phyloP scores from a whole-genome alignment of 35 echinoderm and acorn worm species.

The Nesometra sesokonis region DNA sequence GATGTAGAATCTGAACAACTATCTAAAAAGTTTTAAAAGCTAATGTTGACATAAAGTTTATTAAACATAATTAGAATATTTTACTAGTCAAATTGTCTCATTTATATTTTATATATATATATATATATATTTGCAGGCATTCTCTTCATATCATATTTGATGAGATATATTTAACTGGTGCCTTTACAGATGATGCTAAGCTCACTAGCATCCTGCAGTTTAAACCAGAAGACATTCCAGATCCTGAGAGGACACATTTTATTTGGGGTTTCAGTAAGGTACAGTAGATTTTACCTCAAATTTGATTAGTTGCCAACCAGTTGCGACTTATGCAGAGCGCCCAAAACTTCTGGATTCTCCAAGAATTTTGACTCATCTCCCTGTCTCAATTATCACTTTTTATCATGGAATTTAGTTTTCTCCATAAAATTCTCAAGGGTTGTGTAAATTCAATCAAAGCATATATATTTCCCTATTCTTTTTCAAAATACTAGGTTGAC shows the following conservation, averaged over 20 bases:
- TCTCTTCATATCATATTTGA: conserved; percentile 29
- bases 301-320: too few species aligned
- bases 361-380: too few species aligned
- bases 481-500: too few species aligned
- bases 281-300: too few species aligned
- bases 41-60: neutral
- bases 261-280: conserved; percentile 33
- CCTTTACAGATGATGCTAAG: conserved; percentile 3
- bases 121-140: neutral
- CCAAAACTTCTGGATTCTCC: too few species aligned
- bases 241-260: conserved; percentile 24
- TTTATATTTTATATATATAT: neutral
- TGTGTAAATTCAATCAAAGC: too few species aligned
- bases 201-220: conserved; percentile 3
- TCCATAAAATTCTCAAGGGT: too few species aligned
- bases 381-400: too few species aligned
- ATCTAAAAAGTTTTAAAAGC: neutral
- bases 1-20: neutral
- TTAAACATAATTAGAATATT: neutral
- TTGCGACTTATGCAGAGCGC: too few species aligned
- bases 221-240: conserved; percentile 37
- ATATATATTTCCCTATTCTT: too few species aligned
- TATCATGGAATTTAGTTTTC: too few species aligned
- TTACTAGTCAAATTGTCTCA: neutral
- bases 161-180: conserved; percentile 27